Conservation (phyloP, 37 sponge, comb jelly and placozoan species). For the Spongilla lacustris region DNA sequence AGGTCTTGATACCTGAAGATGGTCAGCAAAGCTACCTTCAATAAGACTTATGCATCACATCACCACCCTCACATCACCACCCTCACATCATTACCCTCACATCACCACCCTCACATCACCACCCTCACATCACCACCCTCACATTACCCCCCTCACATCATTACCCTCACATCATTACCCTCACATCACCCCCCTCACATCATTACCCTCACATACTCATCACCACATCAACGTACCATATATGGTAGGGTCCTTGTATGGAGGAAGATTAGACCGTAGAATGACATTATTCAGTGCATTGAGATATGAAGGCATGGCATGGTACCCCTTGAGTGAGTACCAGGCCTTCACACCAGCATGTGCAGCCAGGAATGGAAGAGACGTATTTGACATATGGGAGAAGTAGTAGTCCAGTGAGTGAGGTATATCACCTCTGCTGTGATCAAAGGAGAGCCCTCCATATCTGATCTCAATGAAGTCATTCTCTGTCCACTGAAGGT, state of each 20-base stretch:
- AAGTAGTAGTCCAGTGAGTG: slow-evolving; percentile 39
- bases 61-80: neutral
- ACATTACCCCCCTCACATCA: neutral
- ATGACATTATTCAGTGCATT: slow-evolving; percentile 91
- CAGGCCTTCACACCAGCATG: slow-evolving; percentile 73
- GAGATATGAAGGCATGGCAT: slow-evolving; percentile 88
- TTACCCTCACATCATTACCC: neutral
- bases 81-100: neutral
- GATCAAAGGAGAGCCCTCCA: slow-evolving; percentile 78
- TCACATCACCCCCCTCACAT: neutral
- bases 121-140: neutral
- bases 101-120: neutral
- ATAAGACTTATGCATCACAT: neutral
- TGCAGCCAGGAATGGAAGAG: slow-evolving; percentile 55
- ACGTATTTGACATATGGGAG: neutral
- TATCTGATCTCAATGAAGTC: slow-evolving; percentile 66
- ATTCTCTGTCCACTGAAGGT: slow-evolving; percentile 40
- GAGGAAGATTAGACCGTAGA: slow-evolving; percentile 58
- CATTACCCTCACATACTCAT: neutral
- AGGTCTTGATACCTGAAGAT: slow-evolving; percentile 58
- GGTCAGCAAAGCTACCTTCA: too few relatives aligned
- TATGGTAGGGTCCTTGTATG: slow-evolving; percentile 9
- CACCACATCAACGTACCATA: slow-evolving; percentile 53
- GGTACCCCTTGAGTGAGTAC: slow-evolving; percentile 89
- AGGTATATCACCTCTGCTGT: slow-evolving; percentile 38